Evolutionary conservation across 2,888 invertebrate genomes (phyloP).

Genomic region (Frankliniella fusca): DNA sequence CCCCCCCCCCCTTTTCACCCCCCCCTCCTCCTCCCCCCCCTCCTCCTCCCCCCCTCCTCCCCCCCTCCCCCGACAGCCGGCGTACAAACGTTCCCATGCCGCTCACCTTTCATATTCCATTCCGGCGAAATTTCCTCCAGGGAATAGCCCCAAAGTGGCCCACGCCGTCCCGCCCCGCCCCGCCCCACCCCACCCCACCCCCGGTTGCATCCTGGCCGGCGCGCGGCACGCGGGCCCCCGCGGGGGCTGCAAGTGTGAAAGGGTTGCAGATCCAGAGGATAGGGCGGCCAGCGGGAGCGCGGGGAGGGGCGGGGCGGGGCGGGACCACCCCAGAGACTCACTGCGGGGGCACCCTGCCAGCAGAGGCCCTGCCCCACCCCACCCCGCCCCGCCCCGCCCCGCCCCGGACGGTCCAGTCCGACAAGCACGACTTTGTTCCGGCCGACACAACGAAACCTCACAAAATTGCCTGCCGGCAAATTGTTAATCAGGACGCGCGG

Average conservation of each 20-base stretch:
- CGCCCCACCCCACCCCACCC: not conserved
- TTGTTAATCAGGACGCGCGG: conserved; percentile 12
- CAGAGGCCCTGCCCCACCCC: not conserved
- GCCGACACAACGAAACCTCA: conserved; percentile 17
- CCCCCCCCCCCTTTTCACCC: too few relatives aligned
- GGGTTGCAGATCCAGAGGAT: not conserved
- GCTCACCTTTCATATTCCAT: conserved; percentile 26
- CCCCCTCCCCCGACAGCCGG: not conserved
- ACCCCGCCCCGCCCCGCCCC: not conserved
- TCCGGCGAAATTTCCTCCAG: conserved; percentile 24
- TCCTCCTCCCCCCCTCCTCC: too few relatives aligned
- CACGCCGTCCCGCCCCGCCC: not conserved
- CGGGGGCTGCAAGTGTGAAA: not conserved
- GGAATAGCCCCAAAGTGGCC: conserved; percentile 19
- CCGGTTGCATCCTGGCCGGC: not conserved
- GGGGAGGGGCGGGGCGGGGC: not conserved
- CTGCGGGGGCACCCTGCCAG: not conserved
- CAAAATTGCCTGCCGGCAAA: conserved; percentile 26
- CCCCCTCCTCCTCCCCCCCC: not conserved
- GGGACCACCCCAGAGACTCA: not conserved
- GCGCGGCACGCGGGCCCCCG: not conserved
- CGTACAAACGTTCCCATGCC: not conserved
- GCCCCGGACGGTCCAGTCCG: not conserved
- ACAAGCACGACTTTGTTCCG: conserved; percentile 3
- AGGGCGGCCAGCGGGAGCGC: not conserved